Conservation (phyloP, 2,888 invertebrate species). For the Ditula angustiorana region DNA sequence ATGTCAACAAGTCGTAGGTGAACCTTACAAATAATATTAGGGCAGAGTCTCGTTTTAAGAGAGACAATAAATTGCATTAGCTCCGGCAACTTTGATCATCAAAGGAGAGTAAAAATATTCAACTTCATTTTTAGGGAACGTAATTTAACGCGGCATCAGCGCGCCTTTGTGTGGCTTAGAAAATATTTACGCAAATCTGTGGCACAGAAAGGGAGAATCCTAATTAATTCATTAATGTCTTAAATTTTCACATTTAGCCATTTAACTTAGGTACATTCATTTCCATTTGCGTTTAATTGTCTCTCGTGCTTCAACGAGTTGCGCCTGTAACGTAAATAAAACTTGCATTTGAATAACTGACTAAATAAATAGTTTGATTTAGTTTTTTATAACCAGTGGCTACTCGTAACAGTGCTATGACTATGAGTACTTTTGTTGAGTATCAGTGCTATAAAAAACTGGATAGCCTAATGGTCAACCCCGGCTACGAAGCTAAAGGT, state of each 20-base stretch:
- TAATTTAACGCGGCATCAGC: constrained; percentile 74
- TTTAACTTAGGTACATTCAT: constrained; percentile 44
- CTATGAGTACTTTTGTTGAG: too few species aligned
- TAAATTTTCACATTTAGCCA: constrained; percentile 63
- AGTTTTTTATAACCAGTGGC: too few species aligned
- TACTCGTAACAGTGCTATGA: too few species aligned
- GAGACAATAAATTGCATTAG: constrained; percentile 83
- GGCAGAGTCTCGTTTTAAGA: constrained; percentile 78
- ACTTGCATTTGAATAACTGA: not conserved
- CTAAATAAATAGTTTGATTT: too few species aligned
- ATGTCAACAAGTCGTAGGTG: constrained; percentile 79
- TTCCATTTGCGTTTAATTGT: constrained; percentile 29
- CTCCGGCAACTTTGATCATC: constrained; percentile 76
- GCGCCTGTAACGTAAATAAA: not conserved
- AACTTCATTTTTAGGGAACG: constrained; percentile 74
- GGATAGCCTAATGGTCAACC: too few species aligned
- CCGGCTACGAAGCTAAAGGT: too few species aligned
- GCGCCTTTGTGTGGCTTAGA: constrained; percentile 67
- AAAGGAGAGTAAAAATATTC: constrained; percentile 72
- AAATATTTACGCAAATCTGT: constrained; percentile 74
- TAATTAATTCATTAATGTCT: constrained; percentile 79
- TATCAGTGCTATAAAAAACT: too few species aligned
- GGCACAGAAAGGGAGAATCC: constrained; percentile 62
- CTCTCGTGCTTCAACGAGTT: constrained; percentile 12
- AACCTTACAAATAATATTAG: constrained; percentile 80